Evolutionary conservation across 2,888 invertebrate species (phyloP).

Genomic region (Scaptomyza parva): DNA sequence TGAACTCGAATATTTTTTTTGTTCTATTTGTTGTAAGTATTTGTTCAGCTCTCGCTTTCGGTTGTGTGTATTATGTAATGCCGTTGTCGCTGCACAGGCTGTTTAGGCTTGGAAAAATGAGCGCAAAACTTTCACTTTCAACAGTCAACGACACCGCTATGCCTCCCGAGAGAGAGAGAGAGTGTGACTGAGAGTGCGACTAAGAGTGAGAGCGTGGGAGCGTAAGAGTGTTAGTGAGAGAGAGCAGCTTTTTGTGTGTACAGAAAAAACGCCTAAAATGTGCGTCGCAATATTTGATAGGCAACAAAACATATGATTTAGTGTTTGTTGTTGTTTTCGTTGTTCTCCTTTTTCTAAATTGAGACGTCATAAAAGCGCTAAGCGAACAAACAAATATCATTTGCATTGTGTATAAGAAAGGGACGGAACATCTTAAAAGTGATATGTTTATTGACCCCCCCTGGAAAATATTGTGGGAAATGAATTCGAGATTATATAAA

Average conservation of each 20-base stretch:
- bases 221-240: neutral
- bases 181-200: constrained; percentile 4
- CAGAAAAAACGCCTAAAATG: constrained; percentile 52
- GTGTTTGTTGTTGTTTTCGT: constrained; percentile 26
- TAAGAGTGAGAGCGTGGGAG: constrained; percentile 3
- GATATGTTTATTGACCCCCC: constrained; percentile 50
- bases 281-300: constrained; percentile 70
- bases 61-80: constrained; percentile 62
- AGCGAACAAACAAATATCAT: constrained; percentile 48
- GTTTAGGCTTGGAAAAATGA: constrained; percentile 65
- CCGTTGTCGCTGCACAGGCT: constrained; percentile 4
- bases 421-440: constrained; percentile 34
- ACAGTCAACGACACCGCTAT: constrained; percentile 73
- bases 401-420: constrained; percentile 24
- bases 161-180: constrained; percentile 19
- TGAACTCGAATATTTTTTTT: constrained; percentile 80
- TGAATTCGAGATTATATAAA: constrained; percentile 12
- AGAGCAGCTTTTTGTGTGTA: constrained; percentile 22
- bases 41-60: constrained; percentile 54
- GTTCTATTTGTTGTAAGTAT: constrained; percentile 8
- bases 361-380: constrained; percentile 44
- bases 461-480: constrained; percentile 31
- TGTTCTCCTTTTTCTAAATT: constrained; percentile 26
- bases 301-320: constrained; percentile 70
- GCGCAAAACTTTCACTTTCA: constrained; percentile 78